Evolutionary conservation across 2,888 invertebrate species (phyloP).

Genomic region (Phania funesta): DNA sequence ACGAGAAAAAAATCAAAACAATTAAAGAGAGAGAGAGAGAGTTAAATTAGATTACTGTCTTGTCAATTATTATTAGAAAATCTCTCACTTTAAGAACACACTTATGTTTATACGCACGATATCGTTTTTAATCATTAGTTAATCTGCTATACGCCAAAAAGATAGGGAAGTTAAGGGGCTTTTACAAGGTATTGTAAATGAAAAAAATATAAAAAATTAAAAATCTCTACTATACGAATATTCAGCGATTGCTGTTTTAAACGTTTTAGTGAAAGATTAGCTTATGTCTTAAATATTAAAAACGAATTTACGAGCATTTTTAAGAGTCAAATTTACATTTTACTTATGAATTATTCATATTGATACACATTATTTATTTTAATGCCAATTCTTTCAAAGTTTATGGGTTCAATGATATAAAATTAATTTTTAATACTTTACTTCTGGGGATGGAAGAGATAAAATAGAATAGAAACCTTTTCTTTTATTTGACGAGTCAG

Average conservation of each 20-base stretch:
- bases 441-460: too few relatives aligned
- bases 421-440: neutral
- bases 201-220: neutral
- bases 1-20: neutral
- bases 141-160: neutral
- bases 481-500: too few relatives aligned
- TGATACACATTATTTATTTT: neutral
- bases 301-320: too few relatives aligned
- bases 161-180: neutral
- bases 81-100: conserved; percentile 23
- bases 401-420: neutral
- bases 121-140: neutral
- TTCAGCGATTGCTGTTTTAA: neutral
- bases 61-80: conserved; percentile 3
- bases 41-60: neutral
- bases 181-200: neutral
- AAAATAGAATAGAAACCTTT: too few relatives aligned
- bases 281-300: neutral
- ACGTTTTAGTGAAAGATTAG: neutral
- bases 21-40: neutral
- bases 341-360: neutral
- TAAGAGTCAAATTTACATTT: neutral
- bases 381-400: neutral
- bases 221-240: too few relatives aligned
- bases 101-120: too few relatives aligned